Percentiles rank a stretch among this genome's conserved stretches.
phyloP scores from a whole-genome alignment of 2,113 vertebrate genomes.

The Melanerpes formicivorus region DNA sequence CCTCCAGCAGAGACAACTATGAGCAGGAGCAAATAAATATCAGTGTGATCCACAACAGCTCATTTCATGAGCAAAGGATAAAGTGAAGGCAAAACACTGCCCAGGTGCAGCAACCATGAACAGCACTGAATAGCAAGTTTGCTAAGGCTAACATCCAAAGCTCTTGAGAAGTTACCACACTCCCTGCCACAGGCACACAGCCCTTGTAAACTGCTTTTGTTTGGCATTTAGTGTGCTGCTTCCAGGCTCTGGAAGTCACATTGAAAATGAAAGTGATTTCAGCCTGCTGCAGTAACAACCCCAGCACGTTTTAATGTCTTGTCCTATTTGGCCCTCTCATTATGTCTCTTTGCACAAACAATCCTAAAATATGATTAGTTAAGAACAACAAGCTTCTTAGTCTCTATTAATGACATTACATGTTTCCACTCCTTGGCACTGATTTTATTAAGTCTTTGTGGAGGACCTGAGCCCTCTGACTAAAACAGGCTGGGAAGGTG shows the following conservation, averaged over 20 bases:
- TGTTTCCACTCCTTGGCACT: slow-evolving; percentile 8
- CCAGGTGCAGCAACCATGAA: background rate
- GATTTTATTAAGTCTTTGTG: slow-evolving; percentile 30
- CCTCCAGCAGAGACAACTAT: background rate
- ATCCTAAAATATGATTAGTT: slow-evolving; percentile 30
- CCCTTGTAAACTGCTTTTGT: background rate
- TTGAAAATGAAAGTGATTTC: background rate
- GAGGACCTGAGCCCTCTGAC: background rate
- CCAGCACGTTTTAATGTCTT: background rate
- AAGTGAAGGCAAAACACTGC: background rate
- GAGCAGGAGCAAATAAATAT: background rate
- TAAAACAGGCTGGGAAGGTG: background rate
- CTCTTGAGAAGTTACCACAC: background rate
- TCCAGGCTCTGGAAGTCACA: background rate
- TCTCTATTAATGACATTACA: background rate
- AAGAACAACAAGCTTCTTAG: background rate
- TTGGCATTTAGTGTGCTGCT: background rate
- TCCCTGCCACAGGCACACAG: background rate
- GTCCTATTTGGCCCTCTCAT: background rate
- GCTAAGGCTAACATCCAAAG: too few relatives aligned
- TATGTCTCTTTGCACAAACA: background rate
- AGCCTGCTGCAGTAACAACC: background rate
- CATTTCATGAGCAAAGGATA: background rate
- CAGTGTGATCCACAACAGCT: background rate
- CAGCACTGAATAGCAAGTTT: background rate